These are phyloP conservation scores for Sinotaia quadrata DNA, from an alignment of 2,888 invertebrate genomes.

Conservation along the genomic window DNA sequence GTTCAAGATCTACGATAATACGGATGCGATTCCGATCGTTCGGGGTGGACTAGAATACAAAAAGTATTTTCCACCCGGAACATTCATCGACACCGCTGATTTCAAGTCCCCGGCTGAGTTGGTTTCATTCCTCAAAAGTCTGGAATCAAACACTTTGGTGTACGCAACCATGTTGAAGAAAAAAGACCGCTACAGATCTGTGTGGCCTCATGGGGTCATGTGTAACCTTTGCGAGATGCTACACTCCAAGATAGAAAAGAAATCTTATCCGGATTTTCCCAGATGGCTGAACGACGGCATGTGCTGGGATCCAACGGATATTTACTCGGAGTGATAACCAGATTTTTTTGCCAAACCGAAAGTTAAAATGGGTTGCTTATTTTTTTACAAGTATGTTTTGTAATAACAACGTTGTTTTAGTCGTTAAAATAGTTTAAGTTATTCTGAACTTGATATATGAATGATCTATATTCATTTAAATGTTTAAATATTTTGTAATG, in stretches of 20 bases:
- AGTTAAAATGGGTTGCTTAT: too few species aligned
- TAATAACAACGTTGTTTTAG: too few species aligned
- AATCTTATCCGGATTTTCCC: constrained; percentile 4
- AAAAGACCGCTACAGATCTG: constrained; percentile 3
- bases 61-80: constrained; percentile 17
- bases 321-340: too few species aligned
- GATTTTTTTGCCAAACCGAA: too few species aligned
- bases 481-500: too few species aligned
- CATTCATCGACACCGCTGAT: constrained; percentile 26
- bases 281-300: background rate
- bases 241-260: background rate
- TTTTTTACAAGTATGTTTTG: too few species aligned
- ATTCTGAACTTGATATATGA: too few species aligned
- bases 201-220: too few species aligned
- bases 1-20: constrained; percentile 27
- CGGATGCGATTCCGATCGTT: constrained; percentile 29
- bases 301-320: background rate
- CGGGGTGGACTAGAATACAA: constrained; percentile 33
- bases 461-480: too few species aligned
- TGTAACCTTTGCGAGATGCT: constrained; percentile 6
- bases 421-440: too few species aligned
- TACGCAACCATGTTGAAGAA: constrained; percentile 8
- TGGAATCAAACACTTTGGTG: constrained; percentile 4
- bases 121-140: constrained; percentile 11
- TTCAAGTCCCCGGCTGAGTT: constrained; percentile 24